Evolutionary conservation across 2,888 invertebrate genomes (phyloP).

Genomic region (Oscheius sp.): DNA sequence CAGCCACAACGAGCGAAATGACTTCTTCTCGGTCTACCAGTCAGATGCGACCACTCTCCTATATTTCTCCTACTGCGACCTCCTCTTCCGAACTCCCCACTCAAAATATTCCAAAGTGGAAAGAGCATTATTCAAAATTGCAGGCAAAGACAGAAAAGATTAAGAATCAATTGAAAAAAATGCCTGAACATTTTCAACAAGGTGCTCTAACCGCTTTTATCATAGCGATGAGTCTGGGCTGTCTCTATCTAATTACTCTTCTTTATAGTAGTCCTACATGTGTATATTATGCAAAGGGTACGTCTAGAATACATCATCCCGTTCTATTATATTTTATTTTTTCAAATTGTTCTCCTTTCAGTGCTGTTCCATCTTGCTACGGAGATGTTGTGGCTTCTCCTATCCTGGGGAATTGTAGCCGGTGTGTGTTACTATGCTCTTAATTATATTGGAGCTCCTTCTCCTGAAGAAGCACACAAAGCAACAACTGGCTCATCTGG

Average conservation of each 20-base stretch:
- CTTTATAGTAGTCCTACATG: conserved; percentile 17
- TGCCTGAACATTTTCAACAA: conserved; percentile 19
- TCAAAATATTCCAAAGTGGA: not conserved
- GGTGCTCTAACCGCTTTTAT: conserved; percentile 9
- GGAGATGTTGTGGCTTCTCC: conserved; percentile 58
- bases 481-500: conserved; percentile 2
- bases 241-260: conserved; percentile 14
- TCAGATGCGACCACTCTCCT: conserved; percentile 21
- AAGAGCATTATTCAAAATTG: not conserved
- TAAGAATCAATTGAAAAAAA: not conserved
- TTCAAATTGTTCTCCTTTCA: conserved; percentile 5
- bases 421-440: conserved; percentile 65
- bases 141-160: conserved; percentile 3
- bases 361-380: conserved; percentile 19
- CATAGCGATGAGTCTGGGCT: conserved; percentile 19
- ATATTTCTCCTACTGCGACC: not conserved
- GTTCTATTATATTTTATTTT: not conserved
- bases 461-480: conserved; percentile 10
- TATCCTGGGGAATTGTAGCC: conserved; percentile 66
- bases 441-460: conserved; percentile 51
- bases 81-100: no score
- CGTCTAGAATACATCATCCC: not conserved
- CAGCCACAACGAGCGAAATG: conserved; percentile 7
- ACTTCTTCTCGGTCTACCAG: conserved; percentile 11
- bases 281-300: conserved; percentile 11